These are phyloP conservation scores for Sebastes itinus DNA, from an alignment of 2,797 vertebrate genomes.

Conservation along the genomic window DNA sequence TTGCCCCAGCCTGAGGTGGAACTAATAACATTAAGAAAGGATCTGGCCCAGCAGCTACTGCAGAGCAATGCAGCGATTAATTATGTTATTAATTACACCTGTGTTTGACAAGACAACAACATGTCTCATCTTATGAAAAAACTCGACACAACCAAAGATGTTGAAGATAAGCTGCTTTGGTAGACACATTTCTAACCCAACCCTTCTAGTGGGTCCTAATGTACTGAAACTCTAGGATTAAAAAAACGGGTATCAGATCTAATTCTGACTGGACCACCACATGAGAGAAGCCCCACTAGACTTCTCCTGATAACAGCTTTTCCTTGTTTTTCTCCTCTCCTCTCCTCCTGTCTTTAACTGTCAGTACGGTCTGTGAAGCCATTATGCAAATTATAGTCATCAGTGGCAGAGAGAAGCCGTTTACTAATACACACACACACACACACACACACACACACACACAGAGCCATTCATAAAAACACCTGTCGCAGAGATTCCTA, in stretches of 20 bases:
- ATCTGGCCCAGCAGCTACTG: not conserved
- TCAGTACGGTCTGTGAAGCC: conserved; percentile 25
- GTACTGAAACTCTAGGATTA: too few species aligned
- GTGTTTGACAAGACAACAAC: not conserved
- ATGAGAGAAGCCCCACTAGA: not conserved
- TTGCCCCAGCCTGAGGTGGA: not conserved
- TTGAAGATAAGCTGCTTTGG: not conserved
- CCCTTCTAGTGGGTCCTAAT: too few species aligned
- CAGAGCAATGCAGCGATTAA: not conserved
- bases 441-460: conserved; percentile 44
- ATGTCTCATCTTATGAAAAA: not conserved
- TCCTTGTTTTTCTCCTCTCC: not conserved
- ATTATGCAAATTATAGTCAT: conserved; percentile 67
- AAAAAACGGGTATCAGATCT: not conserved
- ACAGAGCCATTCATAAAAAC: conserved; percentile 55
- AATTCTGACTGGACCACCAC: not conserved
- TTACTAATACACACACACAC: not conserved
- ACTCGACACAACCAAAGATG: not conserved
- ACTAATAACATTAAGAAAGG: not conserved
- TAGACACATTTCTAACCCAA: not conserved
- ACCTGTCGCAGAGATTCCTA: conserved; percentile 46
- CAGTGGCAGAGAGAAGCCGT: conserved; percentile 30
- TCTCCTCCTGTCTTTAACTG: conserved; percentile 9
- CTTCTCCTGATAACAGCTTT: not conserved
- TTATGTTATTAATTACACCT: not conserved